A percentile compares a stretch with the other conserved stretches of the same genome.
Conservation (phyloP, 2,113 vertebrate genomes). For the Pterocles gutturalis region DNA sequence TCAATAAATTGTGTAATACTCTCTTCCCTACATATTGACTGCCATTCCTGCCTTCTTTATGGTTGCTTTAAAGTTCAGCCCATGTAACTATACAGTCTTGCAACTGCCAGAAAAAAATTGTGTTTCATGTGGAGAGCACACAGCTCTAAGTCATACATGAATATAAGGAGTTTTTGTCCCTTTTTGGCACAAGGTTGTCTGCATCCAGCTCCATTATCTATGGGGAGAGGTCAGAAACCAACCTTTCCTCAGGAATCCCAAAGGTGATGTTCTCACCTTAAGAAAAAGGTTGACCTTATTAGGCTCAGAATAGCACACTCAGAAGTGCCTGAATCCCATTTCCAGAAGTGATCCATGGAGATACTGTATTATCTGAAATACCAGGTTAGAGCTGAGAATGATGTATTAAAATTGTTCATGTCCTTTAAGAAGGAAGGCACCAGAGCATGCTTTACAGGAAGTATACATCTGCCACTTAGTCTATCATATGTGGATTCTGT, state of each 20-base stretch:
- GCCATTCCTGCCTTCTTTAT: not conserved
- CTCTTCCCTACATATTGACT: not conserved
- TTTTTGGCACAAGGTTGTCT: not conserved
- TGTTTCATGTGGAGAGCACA: not conserved
- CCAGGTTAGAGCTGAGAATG: not conserved
- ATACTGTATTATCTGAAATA: not conserved
- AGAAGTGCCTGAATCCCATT: not conserved
- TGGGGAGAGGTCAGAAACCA: not conserved
- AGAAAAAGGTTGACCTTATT: not conserved
- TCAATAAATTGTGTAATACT: not conserved
- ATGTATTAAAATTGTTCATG: not conserved
- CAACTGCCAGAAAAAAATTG: not conserved
- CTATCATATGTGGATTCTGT: not conserved
- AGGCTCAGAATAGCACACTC: not conserved
- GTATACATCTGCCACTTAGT: not conserved
- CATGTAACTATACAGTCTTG: not conserved
- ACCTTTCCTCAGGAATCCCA: not conserved
- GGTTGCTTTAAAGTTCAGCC: not conserved
- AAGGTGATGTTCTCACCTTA: not conserved
- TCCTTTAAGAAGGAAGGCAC: not conserved
- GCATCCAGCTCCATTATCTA: not conserved
- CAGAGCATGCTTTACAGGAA: not conserved
- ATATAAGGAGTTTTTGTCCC: not conserved
- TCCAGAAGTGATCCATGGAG: not conserved
- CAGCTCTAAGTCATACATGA: not conserved